These are phyloP conservation scores for Austrofundulus limnaeus DNA, from an alignment of 2,113 vertebrate species.

Conservation along the genomic window DNA sequence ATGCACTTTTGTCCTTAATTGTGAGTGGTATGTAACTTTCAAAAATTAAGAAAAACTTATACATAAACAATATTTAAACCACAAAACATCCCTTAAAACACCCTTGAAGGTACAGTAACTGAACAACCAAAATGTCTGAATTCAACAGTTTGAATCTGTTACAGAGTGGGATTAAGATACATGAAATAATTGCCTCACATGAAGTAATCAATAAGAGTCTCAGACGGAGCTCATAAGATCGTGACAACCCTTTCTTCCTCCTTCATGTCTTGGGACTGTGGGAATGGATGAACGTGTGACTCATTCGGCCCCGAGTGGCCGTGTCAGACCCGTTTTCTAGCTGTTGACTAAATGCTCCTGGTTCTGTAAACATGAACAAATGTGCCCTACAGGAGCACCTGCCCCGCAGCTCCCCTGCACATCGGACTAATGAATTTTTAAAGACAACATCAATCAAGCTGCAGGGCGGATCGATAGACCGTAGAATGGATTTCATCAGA, in stretches of 20 bases:
- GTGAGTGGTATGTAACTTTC: background rate
- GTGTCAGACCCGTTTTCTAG: constrained; percentile 36
- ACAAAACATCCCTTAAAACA: background rate
- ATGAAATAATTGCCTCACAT: constrained; percentile 3
- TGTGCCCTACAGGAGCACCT: constrained; percentile 53
- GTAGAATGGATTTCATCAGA: constrained; percentile 62
- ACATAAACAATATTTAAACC: too few relatives aligned
- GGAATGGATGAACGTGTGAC: constrained; percentile 25
- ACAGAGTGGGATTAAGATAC: background rate
- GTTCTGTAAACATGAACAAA: constrained; percentile 73
- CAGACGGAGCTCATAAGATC: constrained; percentile 2
- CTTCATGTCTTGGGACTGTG: constrained; percentile 4
- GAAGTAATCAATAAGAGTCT: constrained; percentile 24
- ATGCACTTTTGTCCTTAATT: too few relatives aligned
- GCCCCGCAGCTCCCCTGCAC: constrained; percentile 53
- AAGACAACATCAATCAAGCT: constrained; percentile 76
- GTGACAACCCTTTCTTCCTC: background rate
- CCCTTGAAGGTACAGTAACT: too few relatives aligned
- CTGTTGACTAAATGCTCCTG: constrained; percentile 46
- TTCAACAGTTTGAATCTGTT: constrained; percentile 9
- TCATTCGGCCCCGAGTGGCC: constrained; percentile 29
- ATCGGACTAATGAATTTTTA: constrained; percentile 78
- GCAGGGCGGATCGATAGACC: constrained; percentile 72
- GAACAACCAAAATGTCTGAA: too few relatives aligned
- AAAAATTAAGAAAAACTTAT: too few relatives aligned